These are phyloP conservation scores for Stramonita haemastoma DNA, from an alignment of 2,888 invertebrate genomes.

Conservation along the genomic window DNA sequence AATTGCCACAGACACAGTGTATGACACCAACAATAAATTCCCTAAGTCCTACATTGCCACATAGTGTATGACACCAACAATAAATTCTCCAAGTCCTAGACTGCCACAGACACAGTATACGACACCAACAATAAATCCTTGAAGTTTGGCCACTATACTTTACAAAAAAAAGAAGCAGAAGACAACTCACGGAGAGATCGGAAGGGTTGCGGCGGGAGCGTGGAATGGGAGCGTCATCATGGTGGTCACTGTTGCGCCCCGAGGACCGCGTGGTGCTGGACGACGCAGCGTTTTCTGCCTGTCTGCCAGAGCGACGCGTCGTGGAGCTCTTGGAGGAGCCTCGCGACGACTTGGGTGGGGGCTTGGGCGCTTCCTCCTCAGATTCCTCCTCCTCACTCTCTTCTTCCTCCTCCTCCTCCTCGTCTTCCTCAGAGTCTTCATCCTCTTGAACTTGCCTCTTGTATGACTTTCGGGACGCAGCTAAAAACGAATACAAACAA, in stretches of 20 bases:
- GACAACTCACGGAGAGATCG: slow-evolving; percentile 68
- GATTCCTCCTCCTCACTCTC: slow-evolving; percentile 41
- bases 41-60: too few relatives aligned
- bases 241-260: slow-evolving; percentile 26
- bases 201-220: slow-evolving; percentile 65
- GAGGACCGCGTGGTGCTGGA: slow-evolving; percentile 22
- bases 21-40: too few relatives aligned
- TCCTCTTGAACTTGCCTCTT: not conserved
- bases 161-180: not conserved
- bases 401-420: slow-evolving; percentile 5
- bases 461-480: slow-evolving; percentile 41
- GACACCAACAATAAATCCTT: too few relatives aligned
- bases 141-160: not conserved
- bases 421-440: slow-evolving; percentile 19
- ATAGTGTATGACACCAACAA: too few relatives aligned
- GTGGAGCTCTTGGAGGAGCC: slow-evolving; percentile 42
- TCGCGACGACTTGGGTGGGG: slow-evolving; percentile 47
- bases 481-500: not conserved
- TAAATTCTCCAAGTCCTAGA: too few relatives aligned
- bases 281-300: not conserved
- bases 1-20: too few relatives aligned
- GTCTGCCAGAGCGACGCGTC: slow-evolving; percentile 32
- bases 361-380: slow-evolving; percentile 48
- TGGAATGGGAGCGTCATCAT: slow-evolving; percentile 31
- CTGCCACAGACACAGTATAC: too few relatives aligned